Evolutionary conservation across 2,113 vertebrate species (phyloP), one percentile per base, ranked within the genome.

Genomic region (Saguinus imperator): DNA sequence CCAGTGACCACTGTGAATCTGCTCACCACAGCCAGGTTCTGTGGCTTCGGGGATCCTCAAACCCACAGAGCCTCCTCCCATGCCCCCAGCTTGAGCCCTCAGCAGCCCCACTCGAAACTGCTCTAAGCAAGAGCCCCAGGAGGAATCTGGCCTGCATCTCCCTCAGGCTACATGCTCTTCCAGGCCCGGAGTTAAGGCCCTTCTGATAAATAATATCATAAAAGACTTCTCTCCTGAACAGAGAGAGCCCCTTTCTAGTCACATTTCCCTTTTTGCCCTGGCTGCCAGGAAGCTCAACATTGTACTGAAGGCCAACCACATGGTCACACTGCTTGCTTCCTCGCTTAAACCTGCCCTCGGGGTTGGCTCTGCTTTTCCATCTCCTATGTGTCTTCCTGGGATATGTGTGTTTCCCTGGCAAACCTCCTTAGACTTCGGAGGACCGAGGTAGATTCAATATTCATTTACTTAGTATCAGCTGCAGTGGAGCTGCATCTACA

Each of bases 381-480:
- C n/a, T 66, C 35, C 50, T 7, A 4, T 35, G 66, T 58, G 3
- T 17, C 58, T 66, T 6, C 64, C 48, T 20, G 3, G 64, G 10
- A 3, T 0, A 12, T 9, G 8, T 4, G 20, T 9, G 16, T 29
- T 64, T 12, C 18, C 40, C 81, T 0, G 0, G 64, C 13, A 48
- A 20, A 21, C 16, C 48, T n/a, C 48, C 27, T 27, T 50, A 1
- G 13, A 11, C n/a, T 43, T 50, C 2, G 2, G 23, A 35, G 48
- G 79, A 27, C 5, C 0, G 1, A 29, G n/a, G 10, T 18, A 18
- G 14, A 6, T 50, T 45, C 9, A 10, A 0, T 29, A 45, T n/a
- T 48, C 57, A 0, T 35, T 9, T 27, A 21, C 48, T 29, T 18
- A 1, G 20, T 8, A 4, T 1, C 4, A 0, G 2, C 0, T 8